Evolutionary conservation across 2,888 invertebrate species (phyloP), one percentile per base, ranked within the genome.

Genomic region (Rhorus exstirpatorius): DNA sequence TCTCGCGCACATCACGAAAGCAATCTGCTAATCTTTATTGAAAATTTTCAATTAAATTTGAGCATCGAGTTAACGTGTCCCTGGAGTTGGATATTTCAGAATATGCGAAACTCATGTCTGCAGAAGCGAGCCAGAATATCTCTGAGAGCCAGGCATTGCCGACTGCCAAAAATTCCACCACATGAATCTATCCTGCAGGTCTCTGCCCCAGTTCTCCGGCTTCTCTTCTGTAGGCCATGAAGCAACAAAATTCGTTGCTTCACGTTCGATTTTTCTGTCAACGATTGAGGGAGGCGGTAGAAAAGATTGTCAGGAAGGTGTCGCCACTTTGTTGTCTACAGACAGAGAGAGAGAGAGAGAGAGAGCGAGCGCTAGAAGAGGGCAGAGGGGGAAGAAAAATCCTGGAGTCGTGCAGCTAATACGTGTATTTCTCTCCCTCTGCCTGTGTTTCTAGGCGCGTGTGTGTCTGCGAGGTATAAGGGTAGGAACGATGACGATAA

Each of bases 401-500:
- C 68, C 10, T n/a, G 49, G 17, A 65, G 17, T 38, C n/a, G 44
- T 60, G 53, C n/a, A n/a, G n/a, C n/a, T n/a, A n/a, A n/a, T n/a
- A n/a, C n/a, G n/a, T n/a, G n/a, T n/a, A n/a, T n/a, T n/a, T n/a
- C n/a, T n/a, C n/a, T n/a, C n/a, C n/a, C n/a, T n/a, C n/a, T n/a
- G 44, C 21, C 14, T 24, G 60, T 19, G 38, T 19, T 26, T 31
- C 8, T 1, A 17, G n/a, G 31, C 10, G 35, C 19, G 67, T 55
- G 41, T 53, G 41, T 70, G 26, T 26, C 24, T 24, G 41, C n/a
- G 17, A 58, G 17, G 6, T 74, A 19, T 68, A 68, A 70, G 81
- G 78, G 81, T 78, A 78, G 78, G 55, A 70, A 63, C 49, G 67
- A 74, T 70, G 68, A 74, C 68, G 78, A 82, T 70, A 65, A 68